Percentiles rank a stretch among this genome's conserved stretches.
Conservation (phyloP, 2,113 vertebrate genomes). For the Proterorhinus semilunaris region DNA sequence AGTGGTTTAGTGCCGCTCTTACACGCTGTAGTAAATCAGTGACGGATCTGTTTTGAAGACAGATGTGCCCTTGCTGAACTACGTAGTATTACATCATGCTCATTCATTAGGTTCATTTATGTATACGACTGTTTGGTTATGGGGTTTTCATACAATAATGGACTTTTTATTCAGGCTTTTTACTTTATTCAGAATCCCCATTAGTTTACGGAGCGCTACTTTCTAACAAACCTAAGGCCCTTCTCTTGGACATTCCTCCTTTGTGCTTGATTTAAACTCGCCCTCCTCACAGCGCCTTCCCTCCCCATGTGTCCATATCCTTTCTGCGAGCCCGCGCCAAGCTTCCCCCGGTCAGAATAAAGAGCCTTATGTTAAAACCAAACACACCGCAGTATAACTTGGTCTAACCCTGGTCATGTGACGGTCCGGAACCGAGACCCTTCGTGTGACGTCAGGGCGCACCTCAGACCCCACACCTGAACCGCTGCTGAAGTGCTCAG, state of each 20-base stretch:
- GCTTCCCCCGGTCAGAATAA: neutral
- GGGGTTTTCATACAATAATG: too few relatives aligned
- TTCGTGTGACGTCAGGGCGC: conserved; percentile 33
- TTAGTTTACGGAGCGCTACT: neutral
- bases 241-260: neutral
- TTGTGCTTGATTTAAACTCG: conserved; percentile 12
- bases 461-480: conserved; percentile 48
- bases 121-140: too few relatives aligned
- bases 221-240: neutral
- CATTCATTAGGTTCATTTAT: too few relatives aligned
- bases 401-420: conserved; percentile 4
- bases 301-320: neutral
- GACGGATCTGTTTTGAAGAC: too few relatives aligned
- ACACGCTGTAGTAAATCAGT: neutral
- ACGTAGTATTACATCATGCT: too few relatives aligned
- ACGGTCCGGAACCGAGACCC: conserved; percentile 5
- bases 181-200: too few relatives aligned
- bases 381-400: neutral
- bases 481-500: conserved; percentile 34
- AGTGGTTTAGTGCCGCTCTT: neutral
- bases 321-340: neutral
- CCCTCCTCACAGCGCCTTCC: neutral
- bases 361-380: conserved; percentile 12
- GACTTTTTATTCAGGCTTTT: too few relatives aligned
- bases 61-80: too few relatives aligned